phyloP scores from a whole-genome alignment of 2,113 vertebrate genomes.

The human (Homo sapiens) region DNA sequence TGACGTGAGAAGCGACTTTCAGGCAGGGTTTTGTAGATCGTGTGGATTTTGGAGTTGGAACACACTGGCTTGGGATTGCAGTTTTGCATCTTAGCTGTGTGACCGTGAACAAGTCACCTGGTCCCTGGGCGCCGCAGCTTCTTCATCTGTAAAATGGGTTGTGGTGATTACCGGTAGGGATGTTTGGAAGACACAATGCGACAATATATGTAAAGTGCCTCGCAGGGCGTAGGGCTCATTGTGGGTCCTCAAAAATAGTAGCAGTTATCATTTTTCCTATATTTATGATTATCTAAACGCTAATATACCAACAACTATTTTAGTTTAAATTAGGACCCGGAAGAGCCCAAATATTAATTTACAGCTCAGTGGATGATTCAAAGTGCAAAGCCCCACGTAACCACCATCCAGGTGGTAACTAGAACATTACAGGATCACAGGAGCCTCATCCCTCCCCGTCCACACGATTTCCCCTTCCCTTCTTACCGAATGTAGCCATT shows the following conservation, averaged over 20 bases:
- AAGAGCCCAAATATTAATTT: background rate
- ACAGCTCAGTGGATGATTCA: background rate
- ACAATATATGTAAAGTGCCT: background rate
- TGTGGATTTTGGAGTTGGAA: background rate
- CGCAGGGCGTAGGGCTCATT: background rate
- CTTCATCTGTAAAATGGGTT: background rate
- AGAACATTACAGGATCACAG: background rate
- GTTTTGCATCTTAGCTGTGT: background rate
- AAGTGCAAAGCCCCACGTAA: too few relatives aligned
- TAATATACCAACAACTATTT: background rate
- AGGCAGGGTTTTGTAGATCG: background rate
- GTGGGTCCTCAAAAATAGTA: background rate
- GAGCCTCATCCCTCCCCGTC: rapidly evolving
- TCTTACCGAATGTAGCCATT: background rate
- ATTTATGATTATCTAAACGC: background rate
- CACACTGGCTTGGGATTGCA: background rate
- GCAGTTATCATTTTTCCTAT: background rate
- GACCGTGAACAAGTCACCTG: background rate
- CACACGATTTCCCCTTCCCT: background rate
- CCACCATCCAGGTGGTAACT: background rate
- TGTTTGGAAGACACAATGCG: background rate
- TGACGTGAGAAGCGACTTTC: background rate
- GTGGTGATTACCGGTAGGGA: background rate
- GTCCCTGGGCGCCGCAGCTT: background rate
- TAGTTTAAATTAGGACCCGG: background rate